Evolutionary conservation across 2,797 vertebrate species (phyloP).

Genomic region (Lepilemur ruficaudatus): DNA sequence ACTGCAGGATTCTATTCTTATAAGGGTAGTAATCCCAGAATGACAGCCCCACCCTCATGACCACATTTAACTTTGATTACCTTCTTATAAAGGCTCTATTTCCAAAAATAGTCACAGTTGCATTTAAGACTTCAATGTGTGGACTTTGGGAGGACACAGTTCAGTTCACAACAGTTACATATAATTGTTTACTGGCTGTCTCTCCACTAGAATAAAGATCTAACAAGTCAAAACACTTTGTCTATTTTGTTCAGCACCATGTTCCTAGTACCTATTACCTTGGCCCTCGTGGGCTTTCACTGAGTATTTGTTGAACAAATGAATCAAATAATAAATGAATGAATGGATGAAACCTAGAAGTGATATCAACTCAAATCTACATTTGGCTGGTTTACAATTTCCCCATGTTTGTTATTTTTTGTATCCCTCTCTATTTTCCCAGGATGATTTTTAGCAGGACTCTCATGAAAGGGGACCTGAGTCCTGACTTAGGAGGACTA

Average conservation of each 20-base stretch:
- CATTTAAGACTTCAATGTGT: background rate
- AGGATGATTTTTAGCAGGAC: background rate
- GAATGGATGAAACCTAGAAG: background rate
- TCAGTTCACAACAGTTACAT: background rate
- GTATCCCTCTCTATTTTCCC: background rate
- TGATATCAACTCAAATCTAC: background rate
- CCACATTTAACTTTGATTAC: background rate
- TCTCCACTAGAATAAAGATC: background rate
- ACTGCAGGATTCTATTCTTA: background rate
- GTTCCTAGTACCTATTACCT: background rate
- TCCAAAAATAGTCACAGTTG: background rate
- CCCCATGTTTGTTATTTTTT: background rate
- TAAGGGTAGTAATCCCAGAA: background rate
- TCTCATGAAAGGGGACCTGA: background rate
- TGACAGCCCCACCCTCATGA: background rate
- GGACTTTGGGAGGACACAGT: background rate
- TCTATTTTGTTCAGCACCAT: background rate
- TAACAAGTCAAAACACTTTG: background rate
- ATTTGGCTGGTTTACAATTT: conserved; percentile 2
- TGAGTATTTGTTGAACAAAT: background rate
- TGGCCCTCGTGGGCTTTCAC: background rate
- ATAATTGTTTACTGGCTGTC: background rate
- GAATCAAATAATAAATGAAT: background rate
- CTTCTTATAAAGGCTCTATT: background rate
- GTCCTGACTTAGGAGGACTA: background rate